Evolutionary conservation across 2,888 invertebrate species (phyloP).

Genomic region (Loripinus fragilis): DNA sequence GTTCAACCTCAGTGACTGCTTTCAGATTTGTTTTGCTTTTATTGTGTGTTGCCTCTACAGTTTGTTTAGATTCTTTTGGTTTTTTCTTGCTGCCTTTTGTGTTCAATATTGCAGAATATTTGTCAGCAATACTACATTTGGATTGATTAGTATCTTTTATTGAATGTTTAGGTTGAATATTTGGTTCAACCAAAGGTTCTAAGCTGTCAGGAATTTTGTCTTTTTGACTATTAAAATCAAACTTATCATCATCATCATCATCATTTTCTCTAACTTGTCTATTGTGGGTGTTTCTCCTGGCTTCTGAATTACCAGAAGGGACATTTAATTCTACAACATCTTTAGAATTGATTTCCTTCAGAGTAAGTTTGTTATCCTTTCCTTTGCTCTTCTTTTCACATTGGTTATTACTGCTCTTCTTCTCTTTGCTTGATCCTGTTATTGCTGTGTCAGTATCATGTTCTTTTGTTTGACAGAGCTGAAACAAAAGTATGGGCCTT

Average conservation of each 20-base stretch:
- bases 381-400: too few species aligned
- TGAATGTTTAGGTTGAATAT: not conserved
- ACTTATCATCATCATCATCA: constrained; percentile 12
- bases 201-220: constrained; percentile 55
- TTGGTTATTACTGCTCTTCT: too few species aligned
- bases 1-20: not conserved
- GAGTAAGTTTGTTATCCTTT: too few species aligned
- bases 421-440: too few species aligned
- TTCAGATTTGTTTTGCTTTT: not conserved
- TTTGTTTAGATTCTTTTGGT: not conserved
- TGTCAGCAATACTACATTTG: not conserved
- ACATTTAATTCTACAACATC: too few species aligned
- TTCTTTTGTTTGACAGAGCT: not conserved
- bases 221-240: constrained; percentile 46
- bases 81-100: not conserved
- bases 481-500: too few species aligned
- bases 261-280: not conserved
- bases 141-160: not conserved
- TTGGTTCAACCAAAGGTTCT: constrained; percentile 18
- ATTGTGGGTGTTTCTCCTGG: not conserved
- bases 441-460: not conserved
- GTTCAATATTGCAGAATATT: not conserved
- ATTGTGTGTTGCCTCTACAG: not conserved
- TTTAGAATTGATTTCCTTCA: too few species aligned
- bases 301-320: too few species aligned